Base-by-base conservation (phyloP, 2,888 invertebrate species). In the Drosophila mimetica region DNA sequence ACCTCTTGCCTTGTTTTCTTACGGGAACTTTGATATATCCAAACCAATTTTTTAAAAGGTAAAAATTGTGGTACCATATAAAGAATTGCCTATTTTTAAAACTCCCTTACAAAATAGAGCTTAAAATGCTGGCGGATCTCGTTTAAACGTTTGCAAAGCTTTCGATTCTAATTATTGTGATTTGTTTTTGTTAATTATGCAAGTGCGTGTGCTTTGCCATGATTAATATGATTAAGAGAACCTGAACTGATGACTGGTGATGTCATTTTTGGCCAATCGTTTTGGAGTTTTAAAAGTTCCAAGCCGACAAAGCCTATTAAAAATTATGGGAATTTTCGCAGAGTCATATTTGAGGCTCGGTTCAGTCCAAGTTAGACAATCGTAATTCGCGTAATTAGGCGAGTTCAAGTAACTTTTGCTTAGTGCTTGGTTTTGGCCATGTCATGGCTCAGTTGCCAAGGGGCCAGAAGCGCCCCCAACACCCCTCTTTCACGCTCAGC, bases 371-470 rank as follows among this genome's bases (percentile, higher is more conserved):
- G 46, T 22, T 46, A 71, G 57, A 52, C 64, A 65, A 51, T 51
- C 58, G 53, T 75, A 85, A 82, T 82, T 85, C 72, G 64, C 73
- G 58, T 57, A 76, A 69, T 77, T 71, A 83, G 70, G 37, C 63
- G 59, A 75, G 86, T 85, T 87, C 77, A 87, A 73, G 67, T 66
- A 67, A 82, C 75, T 82, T 83, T 82, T 61, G 67, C 50, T 48
- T 66, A 52, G 52, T 14, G 36, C 30, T 13, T 18, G 18, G 50
- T 52, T 48, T 71, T 75, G 79, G 78, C 85, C 75, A 72, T 54
- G 75, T 87, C 86, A 82, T 60, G 75, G 83, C 77, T 82, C 79
- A 79, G 88, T 79, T 85, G 79, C 75, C 82, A 67, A 18, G 81
- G 34, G 60, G 59, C 69, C 71, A 36, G 34, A n/a, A 48, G 14